Conservation (phyloP, 2,888 invertebrate species). For the Mythimna vitellina region DNA sequence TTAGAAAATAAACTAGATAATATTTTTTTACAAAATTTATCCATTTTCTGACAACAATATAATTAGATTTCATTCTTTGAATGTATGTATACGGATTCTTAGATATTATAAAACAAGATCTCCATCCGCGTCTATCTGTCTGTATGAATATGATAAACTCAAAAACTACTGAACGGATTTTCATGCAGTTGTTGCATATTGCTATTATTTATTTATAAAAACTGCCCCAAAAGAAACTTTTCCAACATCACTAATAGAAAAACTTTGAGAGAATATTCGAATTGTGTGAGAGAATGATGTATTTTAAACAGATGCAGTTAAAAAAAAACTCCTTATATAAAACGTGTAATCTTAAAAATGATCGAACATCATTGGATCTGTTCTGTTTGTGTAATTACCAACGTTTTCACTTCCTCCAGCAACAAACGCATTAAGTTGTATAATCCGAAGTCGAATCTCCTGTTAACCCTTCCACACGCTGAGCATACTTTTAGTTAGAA, state of each 20-base stretch:
- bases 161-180: too few relatives aligned
- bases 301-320: too few relatives aligned
- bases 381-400: slow-evolving; percentile 18
- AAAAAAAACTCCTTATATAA: neutral
- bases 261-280: too few relatives aligned
- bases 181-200: too few relatives aligned
- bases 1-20: neutral
- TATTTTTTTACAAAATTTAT: neutral
- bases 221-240: too few relatives aligned
- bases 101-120: too few relatives aligned
- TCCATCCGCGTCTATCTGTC: too few relatives aligned
- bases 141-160: too few relatives aligned
- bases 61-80: neutral
- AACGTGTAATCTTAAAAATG: neutral
- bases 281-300: too few relatives aligned
- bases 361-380: neutral
- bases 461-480: slow-evolving; percentile 23
- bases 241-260: too few relatives aligned
- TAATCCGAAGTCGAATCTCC: slow-evolving; percentile 10
- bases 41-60: neutral
- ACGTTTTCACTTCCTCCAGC: slow-evolving; percentile 4
- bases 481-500: slow-evolving; percentile 37
- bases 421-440: slow-evolving; percentile 32
- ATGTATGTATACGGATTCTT: too few relatives aligned
- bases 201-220: too few relatives aligned